phyloP scores from a whole-genome alignment of 2,797 vertebrate genomes.

The Phoxinus dragarum region DNA sequence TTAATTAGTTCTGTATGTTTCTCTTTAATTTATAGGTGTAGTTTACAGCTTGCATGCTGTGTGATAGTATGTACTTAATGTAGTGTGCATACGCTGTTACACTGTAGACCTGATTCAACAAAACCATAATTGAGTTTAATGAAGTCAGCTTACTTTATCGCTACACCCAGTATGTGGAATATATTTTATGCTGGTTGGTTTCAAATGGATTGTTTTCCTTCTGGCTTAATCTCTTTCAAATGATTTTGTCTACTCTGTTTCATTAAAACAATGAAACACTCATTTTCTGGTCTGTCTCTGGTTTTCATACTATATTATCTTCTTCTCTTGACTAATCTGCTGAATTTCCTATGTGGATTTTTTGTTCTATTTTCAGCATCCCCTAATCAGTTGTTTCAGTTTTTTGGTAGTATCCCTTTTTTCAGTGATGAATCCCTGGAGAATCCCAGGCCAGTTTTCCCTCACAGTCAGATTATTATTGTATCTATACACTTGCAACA shows the following conservation, averaged over 20 bases:
- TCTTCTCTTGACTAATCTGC: background rate
- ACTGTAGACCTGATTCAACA: background rate
- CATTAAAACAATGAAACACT: conserved; percentile 54
- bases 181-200: conserved; percentile 20
- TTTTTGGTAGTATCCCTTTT: background rate
- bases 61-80: conserved; percentile 45
- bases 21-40: conserved; percentile 59
- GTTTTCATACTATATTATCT: conserved; percentile 27
- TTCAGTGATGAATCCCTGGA: background rate
- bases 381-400: conserved; percentile 10
- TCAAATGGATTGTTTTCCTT: conserved; percentile 22
- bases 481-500: conserved; percentile 9
- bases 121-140: conserved; percentile 59
- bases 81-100: background rate
- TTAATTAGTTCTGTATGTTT: conserved; percentile 60
- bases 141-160: conserved; percentile 34
- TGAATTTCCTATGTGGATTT: conserved; percentile 39
- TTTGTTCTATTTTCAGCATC: conserved; percentile 35
- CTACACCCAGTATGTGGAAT: conserved; percentile 14
- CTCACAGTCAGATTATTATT: background rate
- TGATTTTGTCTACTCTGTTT: conserved; percentile 34
- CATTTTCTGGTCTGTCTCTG: conserved; percentile 45
- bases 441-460: background rate
- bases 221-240: conserved; percentile 59
- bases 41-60: conserved; percentile 63